phyloP scores from a whole-genome alignment of 2,113 vertebrate genomes.

The Upupa epops region DNA sequence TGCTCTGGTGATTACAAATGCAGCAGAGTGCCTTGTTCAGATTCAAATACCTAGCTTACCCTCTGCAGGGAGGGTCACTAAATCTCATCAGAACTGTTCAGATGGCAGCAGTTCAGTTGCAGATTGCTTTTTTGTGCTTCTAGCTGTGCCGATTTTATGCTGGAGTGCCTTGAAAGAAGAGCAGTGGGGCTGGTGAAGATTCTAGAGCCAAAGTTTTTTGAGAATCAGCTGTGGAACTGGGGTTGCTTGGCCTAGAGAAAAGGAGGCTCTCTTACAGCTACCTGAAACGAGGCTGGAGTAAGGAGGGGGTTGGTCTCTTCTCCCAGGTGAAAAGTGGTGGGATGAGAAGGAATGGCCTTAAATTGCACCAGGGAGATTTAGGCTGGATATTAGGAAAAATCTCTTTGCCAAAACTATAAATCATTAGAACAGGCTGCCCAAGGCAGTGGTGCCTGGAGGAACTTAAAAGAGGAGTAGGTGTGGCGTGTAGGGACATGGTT shows the following conservation, averaged over 20 bases:
- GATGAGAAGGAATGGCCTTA: neutral
- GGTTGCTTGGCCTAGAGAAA: neutral
- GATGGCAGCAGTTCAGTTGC: neutral
- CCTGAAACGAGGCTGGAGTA: neutral
- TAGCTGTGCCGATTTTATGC: neutral
- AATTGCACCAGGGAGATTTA: neutral
- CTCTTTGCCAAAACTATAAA: neutral
- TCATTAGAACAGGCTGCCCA: neutral
- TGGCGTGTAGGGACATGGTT: neutral
- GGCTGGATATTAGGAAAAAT: neutral
- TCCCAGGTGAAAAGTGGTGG: neutral
- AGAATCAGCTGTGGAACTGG: neutral
- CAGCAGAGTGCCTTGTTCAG: neutral
- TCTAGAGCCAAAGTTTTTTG: neutral
- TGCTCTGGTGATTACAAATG: neutral
- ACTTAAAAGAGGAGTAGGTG: accelerated
- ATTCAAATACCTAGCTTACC: neutral
- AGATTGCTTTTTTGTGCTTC: neutral
- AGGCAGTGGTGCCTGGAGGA: neutral
- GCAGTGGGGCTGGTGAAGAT: neutral
- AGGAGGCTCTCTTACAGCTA: neutral
- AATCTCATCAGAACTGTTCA: neutral
- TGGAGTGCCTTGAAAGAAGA: neutral
- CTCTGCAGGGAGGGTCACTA: neutral
- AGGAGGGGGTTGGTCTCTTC: neutral